Conservation (phyloP, 2,888 invertebrate species). For the Agrotis segetum region DNA sequence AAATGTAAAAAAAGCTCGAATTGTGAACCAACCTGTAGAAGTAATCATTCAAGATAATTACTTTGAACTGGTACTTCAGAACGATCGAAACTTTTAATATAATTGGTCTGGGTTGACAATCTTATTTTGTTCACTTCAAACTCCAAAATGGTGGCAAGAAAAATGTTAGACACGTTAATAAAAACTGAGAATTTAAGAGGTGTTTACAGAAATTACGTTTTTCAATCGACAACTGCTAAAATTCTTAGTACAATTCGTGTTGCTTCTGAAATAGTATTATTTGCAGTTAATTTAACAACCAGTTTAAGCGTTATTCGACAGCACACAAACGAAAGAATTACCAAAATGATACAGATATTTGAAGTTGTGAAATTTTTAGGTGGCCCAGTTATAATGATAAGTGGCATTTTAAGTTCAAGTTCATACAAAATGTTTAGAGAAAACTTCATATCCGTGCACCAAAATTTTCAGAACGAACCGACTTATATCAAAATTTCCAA, state of each 20-base stretch:
- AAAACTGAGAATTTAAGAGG: slow-evolving; percentile 32
- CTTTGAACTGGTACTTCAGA: background rate
- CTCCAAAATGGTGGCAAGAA: slow-evolving; percentile 13
- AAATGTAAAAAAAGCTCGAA: background rate
- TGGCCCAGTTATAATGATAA: slow-evolving; percentile 4
- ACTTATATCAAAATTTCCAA: slow-evolving; percentile 6
- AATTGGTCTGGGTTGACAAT: background rate
- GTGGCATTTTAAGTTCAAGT: slow-evolving; percentile 7
- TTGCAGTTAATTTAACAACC: too few species aligned
- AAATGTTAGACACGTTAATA: slow-evolving; percentile 7
- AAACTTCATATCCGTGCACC: slow-evolving; percentile 10
- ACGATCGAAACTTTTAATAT: slow-evolving; percentile 5
- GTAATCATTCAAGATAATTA: background rate
- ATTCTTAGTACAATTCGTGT: slow-evolving; percentile 1
- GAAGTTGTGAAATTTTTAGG: background rate
- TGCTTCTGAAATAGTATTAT: background rate
- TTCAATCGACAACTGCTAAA: background rate
- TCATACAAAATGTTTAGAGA: slow-evolving; percentile 8
- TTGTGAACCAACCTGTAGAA: background rate
- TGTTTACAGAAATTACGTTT: slow-evolving; percentile 25
- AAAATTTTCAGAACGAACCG: background rate
- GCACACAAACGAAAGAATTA: background rate
- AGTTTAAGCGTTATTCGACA: background rate
- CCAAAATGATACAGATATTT: background rate
- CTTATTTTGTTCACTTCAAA: slow-evolving; percentile 1